Conservation (phyloP, 1,140 invertebrate genomes). For the Drosophila hydei region DNA sequence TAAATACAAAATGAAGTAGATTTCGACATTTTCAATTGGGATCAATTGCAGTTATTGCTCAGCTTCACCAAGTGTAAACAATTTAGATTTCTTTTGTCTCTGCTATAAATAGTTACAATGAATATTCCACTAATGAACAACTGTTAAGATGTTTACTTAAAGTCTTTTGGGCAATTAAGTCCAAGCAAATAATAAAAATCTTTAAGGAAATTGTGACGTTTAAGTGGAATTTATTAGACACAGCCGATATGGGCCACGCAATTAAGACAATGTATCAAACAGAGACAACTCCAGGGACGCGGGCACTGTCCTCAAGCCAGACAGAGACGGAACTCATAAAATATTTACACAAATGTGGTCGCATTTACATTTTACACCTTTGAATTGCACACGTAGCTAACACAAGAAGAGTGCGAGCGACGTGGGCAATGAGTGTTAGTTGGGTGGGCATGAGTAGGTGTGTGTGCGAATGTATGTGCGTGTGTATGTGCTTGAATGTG, state of each 20-base stretch:
- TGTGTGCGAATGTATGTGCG: not conserved
- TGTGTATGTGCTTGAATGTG: not conserved
- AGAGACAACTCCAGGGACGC: constrained; percentile 2
- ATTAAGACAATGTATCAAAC: constrained; percentile 16
- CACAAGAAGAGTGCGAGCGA: not conserved
- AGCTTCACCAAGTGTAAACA: not conserved
- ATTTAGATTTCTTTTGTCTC: not conserved
- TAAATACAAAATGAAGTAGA: constrained; percentile 2
- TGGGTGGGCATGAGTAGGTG: constrained; percentile 2
- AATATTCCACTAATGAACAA: not conserved
- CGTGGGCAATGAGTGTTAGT: not conserved
- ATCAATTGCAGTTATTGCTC: not conserved
- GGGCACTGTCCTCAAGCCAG: not conserved
- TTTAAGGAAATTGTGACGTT: not conserved
- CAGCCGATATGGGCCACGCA: not conserved
- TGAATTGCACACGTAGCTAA: constrained; percentile 39
- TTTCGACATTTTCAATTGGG: not conserved
- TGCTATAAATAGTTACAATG: no score
- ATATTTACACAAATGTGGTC: constrained; percentile 53
- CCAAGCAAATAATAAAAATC: not conserved
- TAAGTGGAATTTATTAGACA: constrained; percentile 20
- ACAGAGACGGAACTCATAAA: constrained; percentile 27
- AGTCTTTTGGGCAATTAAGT: constrained; percentile 12
- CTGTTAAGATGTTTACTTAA: not conserved
- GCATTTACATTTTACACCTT: constrained; percentile 79